Conservation (phyloP, 2,113 vertebrate genomes). For the Zosterops borbonicus region DNA sequence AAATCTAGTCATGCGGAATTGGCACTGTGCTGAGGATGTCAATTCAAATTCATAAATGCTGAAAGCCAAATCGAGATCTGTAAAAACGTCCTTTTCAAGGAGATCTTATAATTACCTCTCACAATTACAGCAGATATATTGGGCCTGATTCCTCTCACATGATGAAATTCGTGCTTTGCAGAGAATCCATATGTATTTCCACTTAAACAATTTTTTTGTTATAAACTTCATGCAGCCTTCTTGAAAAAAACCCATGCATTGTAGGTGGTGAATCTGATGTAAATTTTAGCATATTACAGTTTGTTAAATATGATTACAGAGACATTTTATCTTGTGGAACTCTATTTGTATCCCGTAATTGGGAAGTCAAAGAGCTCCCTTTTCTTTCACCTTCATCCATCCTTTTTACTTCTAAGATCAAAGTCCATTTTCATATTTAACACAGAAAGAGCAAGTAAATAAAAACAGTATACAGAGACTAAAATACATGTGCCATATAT, state of each 20-base stretch:
- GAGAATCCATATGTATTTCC: neutral
- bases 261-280: neutral
- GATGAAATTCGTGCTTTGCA: neutral
- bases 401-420: neutral
- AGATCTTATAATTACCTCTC: conserved; percentile 50
- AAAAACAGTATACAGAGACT: neutral
- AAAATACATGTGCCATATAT: neutral
- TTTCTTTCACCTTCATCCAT: neutral
- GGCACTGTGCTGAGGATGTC: conserved; percentile 48
- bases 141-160: conserved; percentile 6
- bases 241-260: neutral
- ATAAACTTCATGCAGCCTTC: neutral
- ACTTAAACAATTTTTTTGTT: neutral
- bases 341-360: neutral
- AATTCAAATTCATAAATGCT: conserved; percentile 66
- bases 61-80: conserved; percentile 57
- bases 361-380: neutral
- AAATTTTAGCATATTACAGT: conserved; percentile 15
- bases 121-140: conserved; percentile 33
- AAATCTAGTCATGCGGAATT: conserved; percentile 47
- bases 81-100: conserved; percentile 59
- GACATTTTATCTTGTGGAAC: conserved; percentile 4
- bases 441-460: neutral
- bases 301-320: conserved; percentile 21
- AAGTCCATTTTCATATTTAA: neutral